Base-by-base conservation (phyloP, 2,113 vertebrate species). In the Neodon shergylaensis region DNA sequence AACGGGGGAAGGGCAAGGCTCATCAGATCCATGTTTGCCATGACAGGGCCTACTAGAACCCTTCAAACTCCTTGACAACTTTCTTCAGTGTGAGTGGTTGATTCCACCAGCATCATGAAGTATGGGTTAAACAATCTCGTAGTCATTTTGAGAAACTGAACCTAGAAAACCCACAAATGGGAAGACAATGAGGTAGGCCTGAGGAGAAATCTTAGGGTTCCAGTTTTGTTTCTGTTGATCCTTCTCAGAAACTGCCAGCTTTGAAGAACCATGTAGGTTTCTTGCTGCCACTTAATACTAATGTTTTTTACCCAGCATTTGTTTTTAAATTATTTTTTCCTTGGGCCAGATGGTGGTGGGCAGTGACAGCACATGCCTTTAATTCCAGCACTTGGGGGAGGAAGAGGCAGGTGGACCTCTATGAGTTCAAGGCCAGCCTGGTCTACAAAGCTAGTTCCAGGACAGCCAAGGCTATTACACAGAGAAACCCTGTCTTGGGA, bases 251-350 rank as follows among this genome's bases (percentile, higher is more conserved):
- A 85, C 24, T 94, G 13, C 81, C 28, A 36, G 0, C 81, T 92
- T 94, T 66, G 66, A 94, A 91, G 92, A 91, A 79, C 44, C 14
- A 47, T 84, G 13, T 49, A 52, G 11, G 31, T 72, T 42, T 95
- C 82, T 89, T 54, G 42, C 52, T 58, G 47, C 49, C 8, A 44
- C 42, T 54, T 81, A 54, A 5, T 52, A 52, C 31, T 52, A 33
- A 79, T 22, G 33, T 54, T 81, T 81, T 12, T 19, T 52, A 36
- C 33, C 52, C 33, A 39, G 33, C 36, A 26, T 58, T n/a, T 36
- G 78, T 81, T 82, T 52, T 39, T 8, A 72, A 70, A 19, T 7
- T 21, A n/a, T n/a, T 73, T n/a, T 73, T 73, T 11, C 7, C 6
- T 16, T 68, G 66, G 13, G 66, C 66, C 66, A 68, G 66, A 33